Conservation (phyloP, 1,140 invertebrate genomes). For the Ceratitis capitata region DNA sequence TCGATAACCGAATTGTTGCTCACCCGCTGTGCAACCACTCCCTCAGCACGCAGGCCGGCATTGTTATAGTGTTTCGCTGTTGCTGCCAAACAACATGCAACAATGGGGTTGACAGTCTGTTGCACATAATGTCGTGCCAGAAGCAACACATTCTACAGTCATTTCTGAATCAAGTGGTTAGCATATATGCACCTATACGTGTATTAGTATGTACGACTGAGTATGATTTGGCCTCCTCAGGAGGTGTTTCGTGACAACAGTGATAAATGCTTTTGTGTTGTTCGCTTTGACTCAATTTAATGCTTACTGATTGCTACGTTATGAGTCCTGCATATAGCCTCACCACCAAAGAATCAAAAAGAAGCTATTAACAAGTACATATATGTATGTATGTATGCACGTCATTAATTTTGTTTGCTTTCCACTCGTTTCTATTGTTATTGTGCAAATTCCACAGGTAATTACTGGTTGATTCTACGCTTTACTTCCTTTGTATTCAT, state of each 20-base stretch:
- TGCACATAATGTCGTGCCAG: not conserved
- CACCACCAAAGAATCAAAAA: not conserved
- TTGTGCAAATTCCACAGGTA: conserved; percentile 1
- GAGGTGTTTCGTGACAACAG: not conserved
- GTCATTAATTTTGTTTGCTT: too few species aligned
- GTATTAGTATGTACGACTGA: not conserved
- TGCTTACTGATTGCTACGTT: not conserved
- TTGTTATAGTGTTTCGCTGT: not conserved
- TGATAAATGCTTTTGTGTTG: conserved; percentile 27
- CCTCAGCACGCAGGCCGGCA: too few species aligned
- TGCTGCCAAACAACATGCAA: not conserved
- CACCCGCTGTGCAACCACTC: conserved; percentile 11
- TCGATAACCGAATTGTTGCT: conserved; percentile 24
- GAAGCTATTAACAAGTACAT: too few species aligned
- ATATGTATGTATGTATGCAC: too few species aligned
- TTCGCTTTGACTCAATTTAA: not conserved
- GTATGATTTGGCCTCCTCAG: not conserved
- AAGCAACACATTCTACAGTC: not conserved
- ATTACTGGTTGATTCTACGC: not conserved
- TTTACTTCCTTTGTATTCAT: not conserved
- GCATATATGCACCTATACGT: not conserved
- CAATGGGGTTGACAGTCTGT: not conserved
- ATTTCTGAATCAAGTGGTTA: not conserved
- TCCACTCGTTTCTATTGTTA: conserved; percentile 8
- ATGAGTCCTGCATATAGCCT: not conserved